These are phyloP conservation scores for Dasyprocta punctata DNA, from an alignment of 2,113 vertebrate species.

Conservation along the genomic window DNA sequence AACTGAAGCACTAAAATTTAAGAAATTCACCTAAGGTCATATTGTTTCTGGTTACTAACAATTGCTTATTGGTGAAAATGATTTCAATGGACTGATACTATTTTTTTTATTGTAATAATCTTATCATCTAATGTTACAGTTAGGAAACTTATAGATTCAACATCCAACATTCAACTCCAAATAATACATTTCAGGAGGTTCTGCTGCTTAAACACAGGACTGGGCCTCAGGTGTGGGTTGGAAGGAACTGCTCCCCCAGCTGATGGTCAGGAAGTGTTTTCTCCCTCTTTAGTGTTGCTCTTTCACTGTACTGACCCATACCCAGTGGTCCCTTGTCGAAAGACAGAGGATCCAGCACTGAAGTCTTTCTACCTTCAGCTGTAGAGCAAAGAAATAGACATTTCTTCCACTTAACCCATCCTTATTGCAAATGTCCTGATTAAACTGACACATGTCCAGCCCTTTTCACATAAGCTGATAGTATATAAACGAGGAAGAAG, in stretches of 20 bases:
- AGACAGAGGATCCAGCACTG: not conserved
- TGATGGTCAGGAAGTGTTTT: not conserved
- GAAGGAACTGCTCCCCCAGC: not conserved
- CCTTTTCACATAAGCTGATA: not conserved
- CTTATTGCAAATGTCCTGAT: not conserved
- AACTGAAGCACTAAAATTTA: not conserved
- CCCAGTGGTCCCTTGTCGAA: not conserved
- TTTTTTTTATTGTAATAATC: too few species aligned
- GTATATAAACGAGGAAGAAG: rapidly evolving
- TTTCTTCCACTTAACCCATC: not conserved
- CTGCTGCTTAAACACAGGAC: too few species aligned
- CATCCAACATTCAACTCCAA: not conserved
- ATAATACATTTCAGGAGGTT: not conserved
- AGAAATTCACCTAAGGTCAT: not conserved
- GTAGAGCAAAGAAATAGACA: not conserved
- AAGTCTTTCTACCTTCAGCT: not conserved
- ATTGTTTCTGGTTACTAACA: not conserved
- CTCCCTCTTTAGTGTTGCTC: not conserved
- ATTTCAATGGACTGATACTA: not conserved
- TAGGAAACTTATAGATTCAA: not conserved
- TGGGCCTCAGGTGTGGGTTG: not conserved
- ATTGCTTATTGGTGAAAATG: not conserved
- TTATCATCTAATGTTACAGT: not conserved
- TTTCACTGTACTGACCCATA: not conserved
- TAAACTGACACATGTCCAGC: not conserved